phyloP scores from a whole-genome alignment of 2,797 vertebrate species.

The Brachyrhaphis roseni region DNA sequence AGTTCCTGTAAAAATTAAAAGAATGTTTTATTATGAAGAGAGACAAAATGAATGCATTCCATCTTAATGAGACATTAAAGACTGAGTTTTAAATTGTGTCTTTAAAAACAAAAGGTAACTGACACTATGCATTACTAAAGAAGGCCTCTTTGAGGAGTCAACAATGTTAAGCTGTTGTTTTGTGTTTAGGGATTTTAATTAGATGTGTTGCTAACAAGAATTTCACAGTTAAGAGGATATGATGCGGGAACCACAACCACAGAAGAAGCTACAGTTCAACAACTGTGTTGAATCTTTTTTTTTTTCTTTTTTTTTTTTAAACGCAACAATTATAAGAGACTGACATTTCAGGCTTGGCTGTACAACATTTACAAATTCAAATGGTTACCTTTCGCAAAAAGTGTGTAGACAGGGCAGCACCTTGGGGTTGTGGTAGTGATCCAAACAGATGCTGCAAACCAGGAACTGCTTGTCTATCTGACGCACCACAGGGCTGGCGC shows the following conservation, averaged over 20 bases:
- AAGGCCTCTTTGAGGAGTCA: conserved; percentile 43
- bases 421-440: conserved; percentile 92
- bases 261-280: background rate
- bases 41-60: conserved; percentile 7
- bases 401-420: conserved; percentile 95
- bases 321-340: background rate
- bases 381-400: conserved; percentile 91
- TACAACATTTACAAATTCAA: background rate
- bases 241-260: background rate
- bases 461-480: conserved; percentile 98
- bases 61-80: conserved; percentile 14
- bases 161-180: conserved; percentile 28
- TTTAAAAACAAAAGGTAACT: background rate
- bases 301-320: too few relatives aligned
- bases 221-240: background rate
- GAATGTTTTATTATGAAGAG: background rate
- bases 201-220: background rate
- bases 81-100: conserved; percentile 10
- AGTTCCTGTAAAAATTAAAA: background rate
- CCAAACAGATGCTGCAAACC: conserved; percentile 96
- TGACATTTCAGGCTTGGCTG: conserved; percentile 9
- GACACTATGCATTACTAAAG: conserved; percentile 12
- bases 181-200: conserved; percentile 44
- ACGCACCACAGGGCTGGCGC: conserved; percentile 91
- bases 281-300: background rate